phyloP scores from a whole-genome alignment of 2,113 vertebrate species.

The Halichoerus grypus region DNA sequence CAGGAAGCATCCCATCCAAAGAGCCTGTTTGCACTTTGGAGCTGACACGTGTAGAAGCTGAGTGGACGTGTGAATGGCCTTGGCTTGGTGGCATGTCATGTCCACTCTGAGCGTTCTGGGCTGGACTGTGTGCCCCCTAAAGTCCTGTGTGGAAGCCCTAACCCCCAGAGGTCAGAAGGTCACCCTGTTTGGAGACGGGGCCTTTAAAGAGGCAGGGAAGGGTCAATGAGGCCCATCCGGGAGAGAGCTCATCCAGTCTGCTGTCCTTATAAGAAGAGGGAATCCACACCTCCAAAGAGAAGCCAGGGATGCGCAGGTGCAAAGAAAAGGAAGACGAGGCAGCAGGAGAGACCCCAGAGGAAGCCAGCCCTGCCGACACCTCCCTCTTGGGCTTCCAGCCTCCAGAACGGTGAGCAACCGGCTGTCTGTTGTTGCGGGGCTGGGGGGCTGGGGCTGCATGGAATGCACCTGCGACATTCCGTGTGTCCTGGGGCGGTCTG shows the following conservation, averaged over 20 bases:
- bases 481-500: accelerated
- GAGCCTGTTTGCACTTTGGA: neutral
- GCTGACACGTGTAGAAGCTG: neutral
- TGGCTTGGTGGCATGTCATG: neutral
- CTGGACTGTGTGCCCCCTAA: neutral
- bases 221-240: neutral
- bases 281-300: neutral
- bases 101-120: neutral
- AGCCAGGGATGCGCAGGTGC: neutral
- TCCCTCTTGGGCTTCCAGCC: neutral
- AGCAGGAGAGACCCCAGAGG: neutral
- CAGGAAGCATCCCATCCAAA: neutral
- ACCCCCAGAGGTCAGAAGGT: neutral
- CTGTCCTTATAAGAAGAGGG: neutral
- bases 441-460: neutral
- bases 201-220: neutral
- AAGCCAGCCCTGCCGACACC: neutral
- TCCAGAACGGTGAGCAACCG: neutral
- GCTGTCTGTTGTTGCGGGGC: neutral
- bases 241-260: neutral
- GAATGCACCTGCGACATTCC: accelerated
- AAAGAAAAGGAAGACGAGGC: neutral
- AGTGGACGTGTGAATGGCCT: neutral
- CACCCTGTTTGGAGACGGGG: neutral
- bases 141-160: neutral